Evolutionary conservation across 2,888 invertebrate genomes (phyloP).

Genomic region (Dascillus cervinus): DNA sequence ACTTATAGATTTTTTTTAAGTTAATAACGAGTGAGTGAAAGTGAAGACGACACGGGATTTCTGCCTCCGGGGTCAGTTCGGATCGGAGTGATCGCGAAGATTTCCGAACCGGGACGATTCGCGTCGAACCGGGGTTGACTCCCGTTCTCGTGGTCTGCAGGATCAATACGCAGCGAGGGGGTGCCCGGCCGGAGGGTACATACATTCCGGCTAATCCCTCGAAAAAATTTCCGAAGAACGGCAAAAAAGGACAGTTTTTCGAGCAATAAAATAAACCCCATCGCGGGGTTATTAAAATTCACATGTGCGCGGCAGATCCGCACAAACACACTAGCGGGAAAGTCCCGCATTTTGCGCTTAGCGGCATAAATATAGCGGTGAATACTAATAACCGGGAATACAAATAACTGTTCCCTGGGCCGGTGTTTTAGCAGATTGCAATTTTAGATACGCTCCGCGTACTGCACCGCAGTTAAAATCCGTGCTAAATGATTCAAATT

Average conservation of each 20-base stretch:
- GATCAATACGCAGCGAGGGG: constrained; percentile 35
- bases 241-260: too few relatives aligned
- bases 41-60: constrained; percentile 21
- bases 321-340: too few relatives aligned
- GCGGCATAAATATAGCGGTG: constrained; percentile 7
- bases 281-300: constrained; percentile 10
- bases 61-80: constrained; percentile 21
- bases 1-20: constrained; percentile 11
- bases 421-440: constrained; percentile 22
- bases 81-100: constrained; percentile 32
- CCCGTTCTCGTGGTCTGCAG: constrained; percentile 35
- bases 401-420: constrained; percentile 14
- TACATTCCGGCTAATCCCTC: too few relatives aligned
- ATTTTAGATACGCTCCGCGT: constrained; percentile 23
- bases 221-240: too few relatives aligned
- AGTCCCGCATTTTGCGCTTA: too few relatives aligned
- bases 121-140: constrained; percentile 31
- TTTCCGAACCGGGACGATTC: constrained; percentile 29
- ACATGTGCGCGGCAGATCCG: constrained; percentile 8
- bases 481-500: constrained; percentile 27
- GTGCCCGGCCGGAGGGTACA: constrained; percentile 16
- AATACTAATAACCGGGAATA: constrained; percentile 10
- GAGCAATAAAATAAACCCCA: constrained; percentile 7
- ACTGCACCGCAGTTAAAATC: constrained; percentile 21
- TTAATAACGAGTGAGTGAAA: constrained; percentile 13